Evolutionary conservation across 2,797 vertebrate species (phyloP).

Genomic region (Limnodromus scolopaceus): DNA sequence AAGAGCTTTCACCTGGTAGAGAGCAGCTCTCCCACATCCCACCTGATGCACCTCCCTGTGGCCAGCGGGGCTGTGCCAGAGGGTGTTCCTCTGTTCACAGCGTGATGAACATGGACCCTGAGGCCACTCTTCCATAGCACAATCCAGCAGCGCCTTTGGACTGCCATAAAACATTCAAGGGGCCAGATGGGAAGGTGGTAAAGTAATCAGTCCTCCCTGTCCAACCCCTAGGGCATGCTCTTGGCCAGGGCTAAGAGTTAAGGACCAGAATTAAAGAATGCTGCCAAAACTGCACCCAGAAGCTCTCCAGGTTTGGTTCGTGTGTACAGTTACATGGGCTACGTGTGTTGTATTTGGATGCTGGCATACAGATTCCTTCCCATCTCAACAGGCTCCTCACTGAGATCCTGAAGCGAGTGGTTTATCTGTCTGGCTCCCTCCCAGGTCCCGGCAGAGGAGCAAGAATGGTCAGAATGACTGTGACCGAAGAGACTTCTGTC

Average conservation of each 20-base stretch:
- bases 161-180: background rate
- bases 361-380: background rate
- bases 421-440: background rate
- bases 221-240: background rate
- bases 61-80: background rate
- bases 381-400: background rate
- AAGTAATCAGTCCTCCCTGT: background rate
- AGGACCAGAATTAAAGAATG: background rate
- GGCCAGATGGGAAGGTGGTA: background rate
- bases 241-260: background rate
- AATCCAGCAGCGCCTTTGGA: background rate
- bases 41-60: rapidly evolving
- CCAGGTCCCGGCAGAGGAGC: background rate
- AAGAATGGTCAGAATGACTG: background rate
- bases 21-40: background rate
- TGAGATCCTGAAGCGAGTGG: background rate
- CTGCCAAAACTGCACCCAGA: background rate
- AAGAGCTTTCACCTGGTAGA: background rate
- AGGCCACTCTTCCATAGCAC: background rate
- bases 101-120: rapidly evolving
- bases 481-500: background rate
- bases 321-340: background rate
- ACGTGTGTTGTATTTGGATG: background rate
- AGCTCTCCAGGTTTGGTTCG: background rate
- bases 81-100: background rate